Base-by-base conservation (phyloP, 2,113 vertebrate species). In the Datnioides undecimradiatus region DNA sequence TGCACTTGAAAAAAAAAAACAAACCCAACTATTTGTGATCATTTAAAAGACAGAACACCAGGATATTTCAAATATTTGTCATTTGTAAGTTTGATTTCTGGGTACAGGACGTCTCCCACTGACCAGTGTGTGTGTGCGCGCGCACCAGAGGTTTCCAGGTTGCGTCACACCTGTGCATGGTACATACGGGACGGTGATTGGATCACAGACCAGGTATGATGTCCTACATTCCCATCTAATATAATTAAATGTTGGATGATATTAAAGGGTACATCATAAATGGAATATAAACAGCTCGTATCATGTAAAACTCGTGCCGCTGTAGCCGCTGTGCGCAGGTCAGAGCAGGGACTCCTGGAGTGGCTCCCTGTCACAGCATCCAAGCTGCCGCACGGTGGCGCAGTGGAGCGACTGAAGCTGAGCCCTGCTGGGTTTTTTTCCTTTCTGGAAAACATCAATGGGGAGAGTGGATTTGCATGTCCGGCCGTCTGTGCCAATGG, bases 391-490 rank as follows among this genome's bases (percentile, higher is more conserved):
- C 88, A 73, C 45, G 92, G 76, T 87, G 91, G 88, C 91, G 93
- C 90, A 76, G 71, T 76, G 29, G 79, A 89, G 87, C 25, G 41
- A 13, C 67, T 58, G 38, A 73, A 70, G 33, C 43, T 1, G 17
- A 77, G 5, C 49, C 55, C 33, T 52, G 27, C 19, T 71, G 33
- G 55, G 63, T 40, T 64, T 74, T 71, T 78, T 76, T 67, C 75
- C 40, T 73, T 66, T 73, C 40, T 86, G 83, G 82, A 92, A 90
- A 92, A 90, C 93, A 93, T 94, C 93, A 93, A 93, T 93, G 93
- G 93, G 85, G 79, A 91, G 84, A 87, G 79, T 67, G 45, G 41
- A 94, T 95, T 95, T 93, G 94, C 94, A 95, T 95, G 88, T 89
- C 84, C 80, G 84, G 62, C 68, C 25, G 85, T 27, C 63, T 91